phyloP scores from a whole-genome alignment of 2,888 invertebrate genomes.

The Drosophila melanosoma region DNA sequence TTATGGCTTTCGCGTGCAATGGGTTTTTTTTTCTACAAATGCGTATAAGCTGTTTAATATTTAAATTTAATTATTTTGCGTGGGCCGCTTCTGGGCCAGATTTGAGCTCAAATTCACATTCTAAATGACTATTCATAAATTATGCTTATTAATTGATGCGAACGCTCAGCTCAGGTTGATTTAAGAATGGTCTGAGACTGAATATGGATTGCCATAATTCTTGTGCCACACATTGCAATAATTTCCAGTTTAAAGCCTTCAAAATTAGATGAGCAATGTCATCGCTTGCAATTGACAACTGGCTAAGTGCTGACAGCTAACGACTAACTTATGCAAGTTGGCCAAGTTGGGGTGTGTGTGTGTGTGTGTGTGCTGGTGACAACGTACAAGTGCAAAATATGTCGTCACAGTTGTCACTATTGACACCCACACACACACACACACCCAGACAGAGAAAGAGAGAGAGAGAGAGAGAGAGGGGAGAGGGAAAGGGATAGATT shows the following conservation, averaged over 20 bases:
- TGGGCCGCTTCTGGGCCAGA: slow-evolving; percentile 33
- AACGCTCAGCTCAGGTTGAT: slow-evolving; percentile 21
- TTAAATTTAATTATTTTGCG: slow-evolving; percentile 80
- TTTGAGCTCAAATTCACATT: neutral
- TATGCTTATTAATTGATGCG: slow-evolving; percentile 69
- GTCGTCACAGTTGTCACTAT: slow-evolving; percentile 82
- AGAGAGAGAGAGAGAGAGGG: neutral
- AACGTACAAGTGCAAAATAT: slow-evolving; percentile 76
- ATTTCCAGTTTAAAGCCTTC: slow-evolving; percentile 59
- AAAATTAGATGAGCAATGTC: slow-evolving; percentile 45
- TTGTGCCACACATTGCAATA: slow-evolving; percentile 19
- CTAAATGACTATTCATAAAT: slow-evolving; percentile 67
- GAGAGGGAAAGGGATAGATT: neutral
- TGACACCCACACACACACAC: slow-evolving; percentile 61
- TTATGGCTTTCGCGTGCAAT: slow-evolving; percentile 66
- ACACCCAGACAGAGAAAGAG: slow-evolving; percentile 9
- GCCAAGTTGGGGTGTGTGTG: slow-evolving; percentile 5
- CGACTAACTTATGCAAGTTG: slow-evolving; percentile 69
- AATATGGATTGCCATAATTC: neutral
- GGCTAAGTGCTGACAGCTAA: slow-evolving; percentile 65
- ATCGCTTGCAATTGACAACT: slow-evolving; percentile 58
- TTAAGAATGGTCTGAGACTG: neutral
- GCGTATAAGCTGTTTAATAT: slow-evolving; percentile 76
- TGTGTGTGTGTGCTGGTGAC: slow-evolving; percentile 48
- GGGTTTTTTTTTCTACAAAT: slow-evolving; percentile 64